These are phyloP conservation scores for Ruditapes philippinarum DNA, from an alignment of 1,140 invertebrate species.

Conservation along the genomic window DNA sequence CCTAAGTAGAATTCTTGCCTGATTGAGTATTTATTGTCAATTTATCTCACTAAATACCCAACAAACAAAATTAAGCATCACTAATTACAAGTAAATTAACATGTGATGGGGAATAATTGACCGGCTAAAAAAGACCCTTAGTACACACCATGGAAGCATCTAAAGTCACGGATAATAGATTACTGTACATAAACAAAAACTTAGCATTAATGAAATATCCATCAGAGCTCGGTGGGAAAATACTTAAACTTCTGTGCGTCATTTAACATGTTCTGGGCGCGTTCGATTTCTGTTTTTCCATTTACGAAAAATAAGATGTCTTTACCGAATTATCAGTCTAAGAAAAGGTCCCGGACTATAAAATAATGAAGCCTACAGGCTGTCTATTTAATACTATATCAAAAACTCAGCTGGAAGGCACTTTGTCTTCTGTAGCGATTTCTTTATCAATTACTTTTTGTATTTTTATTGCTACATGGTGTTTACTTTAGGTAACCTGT, in stretches of 20 bases:
- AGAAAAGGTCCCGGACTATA: not conserved
- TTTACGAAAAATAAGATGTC: conserved; percentile 3
- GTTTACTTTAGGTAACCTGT: too few relatives aligned
- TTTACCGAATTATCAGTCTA: not conserved
- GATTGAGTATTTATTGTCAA: not conserved
- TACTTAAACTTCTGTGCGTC: conserved; percentile 43
- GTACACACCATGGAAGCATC: not conserved
- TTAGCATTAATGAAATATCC: conserved; percentile 43
- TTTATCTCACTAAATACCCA: conserved; percentile 12
- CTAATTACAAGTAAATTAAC: conserved; percentile 28
- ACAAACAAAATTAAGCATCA: not conserved
- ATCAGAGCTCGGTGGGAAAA: conserved; percentile 42
- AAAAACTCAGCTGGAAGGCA: conserved; percentile 5
- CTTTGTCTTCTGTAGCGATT: not conserved
- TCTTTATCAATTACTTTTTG: conserved; percentile 1
- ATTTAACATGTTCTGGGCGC: conserved; percentile 49
- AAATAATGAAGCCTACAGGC: conserved; percentile 10
- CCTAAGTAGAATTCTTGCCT: not conserved
- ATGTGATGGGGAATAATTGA: not conserved
- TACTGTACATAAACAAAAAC: conserved; percentile 51
- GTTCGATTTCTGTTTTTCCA: conserved; percentile 31
- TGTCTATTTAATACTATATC: not conserved
- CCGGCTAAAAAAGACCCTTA: conserved; percentile 9
- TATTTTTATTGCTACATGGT: not conserved
- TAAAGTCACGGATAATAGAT: conserved; percentile 31